These are phyloP conservation scores for Selenia dentaria DNA, from an alignment of 2,888 invertebrate species.

Conservation along the genomic window DNA sequence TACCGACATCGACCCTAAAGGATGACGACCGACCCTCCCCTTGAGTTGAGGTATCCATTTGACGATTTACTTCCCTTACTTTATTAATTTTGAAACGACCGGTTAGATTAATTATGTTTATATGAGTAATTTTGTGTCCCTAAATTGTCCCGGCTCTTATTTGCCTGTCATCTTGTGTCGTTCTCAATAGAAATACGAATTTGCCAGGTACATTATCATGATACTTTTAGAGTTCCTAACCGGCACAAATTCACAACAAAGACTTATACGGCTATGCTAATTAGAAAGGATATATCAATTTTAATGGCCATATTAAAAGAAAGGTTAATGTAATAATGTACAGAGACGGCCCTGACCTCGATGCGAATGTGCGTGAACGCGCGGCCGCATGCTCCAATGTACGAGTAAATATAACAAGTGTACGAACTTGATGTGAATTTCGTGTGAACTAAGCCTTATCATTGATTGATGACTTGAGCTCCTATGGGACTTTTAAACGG, in stretches of 20 bases:
- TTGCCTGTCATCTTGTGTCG: too few relatives aligned
- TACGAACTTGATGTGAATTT: background rate
- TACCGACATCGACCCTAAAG: conserved; percentile 16
- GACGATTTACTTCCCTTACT: conserved; percentile 25
- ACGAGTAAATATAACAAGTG: background rate
- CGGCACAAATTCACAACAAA: background rate
- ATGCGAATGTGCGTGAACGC: conserved; percentile 5
- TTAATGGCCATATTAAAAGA: conserved; percentile 9
- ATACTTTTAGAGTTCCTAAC: too few relatives aligned
- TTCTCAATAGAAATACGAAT: too few relatives aligned
- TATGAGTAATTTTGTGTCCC: conserved; percentile 19
- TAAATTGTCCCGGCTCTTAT: too few relatives aligned
- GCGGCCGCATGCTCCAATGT: background rate
- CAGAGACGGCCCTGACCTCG: conserved; percentile 2
- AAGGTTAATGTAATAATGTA: conserved; percentile 3
- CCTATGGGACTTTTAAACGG: too few relatives aligned
- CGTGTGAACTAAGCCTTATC: too few relatives aligned
- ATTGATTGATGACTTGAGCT: too few relatives aligned
- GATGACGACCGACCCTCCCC: conserved; percentile 9
- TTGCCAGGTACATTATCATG: too few relatives aligned
- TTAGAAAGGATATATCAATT: conserved; percentile 5
- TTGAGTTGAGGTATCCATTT: conserved; percentile 31
- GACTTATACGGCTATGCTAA: conserved; percentile 2
- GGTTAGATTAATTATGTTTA: conserved; percentile 15
- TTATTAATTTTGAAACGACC: conserved; percentile 26